A percentile compares a stretch with the other conserved stretches of the same genome.
phyloP scores from a whole-genome alignment of 2,797 vertebrate genomes.

The Hypotaenidia philippensis region DNA sequence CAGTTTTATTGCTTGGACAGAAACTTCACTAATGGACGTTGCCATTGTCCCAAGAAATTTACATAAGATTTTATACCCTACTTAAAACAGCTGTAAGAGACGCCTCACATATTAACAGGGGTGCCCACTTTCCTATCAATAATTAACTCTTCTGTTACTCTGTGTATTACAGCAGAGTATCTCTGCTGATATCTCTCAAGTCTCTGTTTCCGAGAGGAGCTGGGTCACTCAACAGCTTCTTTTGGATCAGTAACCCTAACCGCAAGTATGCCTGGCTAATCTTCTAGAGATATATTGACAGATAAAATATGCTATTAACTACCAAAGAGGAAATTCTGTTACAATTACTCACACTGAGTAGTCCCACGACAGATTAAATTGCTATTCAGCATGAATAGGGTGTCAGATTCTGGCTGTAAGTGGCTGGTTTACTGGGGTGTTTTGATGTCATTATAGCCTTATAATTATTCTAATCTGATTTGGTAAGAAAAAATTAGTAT shows the following conservation, averaged over 20 bases:
- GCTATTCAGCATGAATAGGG: constrained; percentile 46
- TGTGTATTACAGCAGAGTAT: not conserved
- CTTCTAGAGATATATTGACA: constrained; percentile 7
- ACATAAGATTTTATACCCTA: constrained; percentile 13
- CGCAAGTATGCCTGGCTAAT: not conserved
- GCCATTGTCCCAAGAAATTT: constrained; percentile 16
- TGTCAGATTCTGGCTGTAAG: constrained; percentile 45
- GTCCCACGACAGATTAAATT: constrained; percentile 54
- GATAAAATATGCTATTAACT: constrained; percentile 38
- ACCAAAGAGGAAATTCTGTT: constrained; percentile 31
- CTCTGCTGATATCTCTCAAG: not conserved
- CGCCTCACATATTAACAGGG: not conserved
- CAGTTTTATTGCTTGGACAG: constrained; percentile 15
- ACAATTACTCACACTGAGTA: constrained; percentile 20
- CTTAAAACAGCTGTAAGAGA: constrained; percentile 41
- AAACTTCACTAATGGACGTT: constrained; percentile 8
- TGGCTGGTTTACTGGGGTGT: constrained; percentile 39
- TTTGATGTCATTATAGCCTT: constrained; percentile 55
- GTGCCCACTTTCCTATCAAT: constrained; percentile 1
- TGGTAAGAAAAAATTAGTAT: constrained; percentile 48
- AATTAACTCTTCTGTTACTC: not conserved
- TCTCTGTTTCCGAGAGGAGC: not conserved
- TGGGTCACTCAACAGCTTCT: not conserved
- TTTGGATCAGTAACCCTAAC: constrained; percentile 3
- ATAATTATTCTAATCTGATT: constrained; percentile 66